Percentiles rank a stretch among this genome's conserved stretches.
phyloP scores from a whole-genome alignment of 2,888 invertebrate genomes.

The Panorpa germanica region DNA sequence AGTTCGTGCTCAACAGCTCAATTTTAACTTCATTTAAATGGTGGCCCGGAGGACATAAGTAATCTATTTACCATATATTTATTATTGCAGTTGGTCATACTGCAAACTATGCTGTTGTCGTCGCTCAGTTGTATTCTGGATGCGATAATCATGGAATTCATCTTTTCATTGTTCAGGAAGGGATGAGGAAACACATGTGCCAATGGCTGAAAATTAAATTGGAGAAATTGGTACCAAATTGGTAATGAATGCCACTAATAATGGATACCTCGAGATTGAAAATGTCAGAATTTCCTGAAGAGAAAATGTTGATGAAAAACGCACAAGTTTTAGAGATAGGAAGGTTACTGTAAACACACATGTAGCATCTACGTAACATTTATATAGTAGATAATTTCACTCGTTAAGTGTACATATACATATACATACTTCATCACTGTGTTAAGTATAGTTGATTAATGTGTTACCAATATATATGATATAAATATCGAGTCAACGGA shows the following conservation, averaged over 20 bases:
- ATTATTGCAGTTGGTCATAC: constrained; percentile 80
- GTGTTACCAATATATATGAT: no score
- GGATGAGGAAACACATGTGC: constrained; percentile 69
- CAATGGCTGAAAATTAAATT: no score
- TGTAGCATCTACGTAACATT: no score
- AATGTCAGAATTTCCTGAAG: constrained; percentile 73
- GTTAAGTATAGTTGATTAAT: no score
- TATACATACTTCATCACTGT: no score
- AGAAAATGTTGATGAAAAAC: constrained; percentile 90
- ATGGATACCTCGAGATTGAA: constrained; percentile 81
- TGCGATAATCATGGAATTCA: constrained; percentile 78
- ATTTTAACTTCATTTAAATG: constrained; percentile 67
- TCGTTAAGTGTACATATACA: no score
- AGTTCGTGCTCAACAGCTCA: constrained; percentile 79
- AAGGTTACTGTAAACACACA: no score
- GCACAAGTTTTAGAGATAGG: constrained; percentile 51
- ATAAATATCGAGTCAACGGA: no score
- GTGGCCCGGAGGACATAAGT: no score
- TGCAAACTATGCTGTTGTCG: constrained; percentile 79
- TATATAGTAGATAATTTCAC: no score
- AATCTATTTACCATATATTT: no score
- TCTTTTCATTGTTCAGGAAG: constrained; percentile 79
- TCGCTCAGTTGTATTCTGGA: constrained; percentile 76
- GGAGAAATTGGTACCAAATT: constrained; percentile 93
- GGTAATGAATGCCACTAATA: constrained; percentile 82